Evolutionary conservation across 2,113 vertebrate genomes (phyloP).

Genomic region (Neolamprologus cancellatus): DNA sequence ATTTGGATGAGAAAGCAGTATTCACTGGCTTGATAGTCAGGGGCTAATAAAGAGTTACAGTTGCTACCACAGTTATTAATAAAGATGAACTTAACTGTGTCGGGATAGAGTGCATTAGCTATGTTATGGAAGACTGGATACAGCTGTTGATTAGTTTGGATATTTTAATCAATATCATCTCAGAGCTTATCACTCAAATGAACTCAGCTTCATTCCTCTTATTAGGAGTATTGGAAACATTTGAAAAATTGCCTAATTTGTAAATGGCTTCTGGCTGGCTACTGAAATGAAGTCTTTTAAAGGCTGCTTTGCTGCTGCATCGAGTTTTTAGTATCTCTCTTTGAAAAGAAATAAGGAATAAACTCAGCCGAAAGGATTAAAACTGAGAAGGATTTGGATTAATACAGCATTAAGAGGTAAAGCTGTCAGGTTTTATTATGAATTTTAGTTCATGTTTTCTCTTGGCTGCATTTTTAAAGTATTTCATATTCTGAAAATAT

Average conservation of each 20-base stretch:
- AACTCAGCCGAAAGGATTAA: not conserved
- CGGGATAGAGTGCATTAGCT: not conserved
- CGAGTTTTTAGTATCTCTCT: not conserved
- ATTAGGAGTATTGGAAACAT: not conserved
- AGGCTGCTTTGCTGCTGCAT: not conserved
- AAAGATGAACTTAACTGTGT: not conserved
- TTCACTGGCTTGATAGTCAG: not conserved
- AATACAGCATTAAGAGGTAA: not conserved
- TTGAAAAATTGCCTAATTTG: not conserved
- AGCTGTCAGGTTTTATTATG: not conserved
- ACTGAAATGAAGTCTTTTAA: not conserved
- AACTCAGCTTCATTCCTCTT: not conserved
- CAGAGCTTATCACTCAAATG: not conserved
- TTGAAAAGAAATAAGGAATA: not conserved
- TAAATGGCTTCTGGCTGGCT: not conserved
- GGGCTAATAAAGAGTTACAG: not conserved
- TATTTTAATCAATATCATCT: conserved; percentile 22
- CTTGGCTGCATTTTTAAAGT: not conserved
- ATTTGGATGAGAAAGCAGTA: not conserved
- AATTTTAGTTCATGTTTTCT: not conserved
- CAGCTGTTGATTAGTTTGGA: not conserved
- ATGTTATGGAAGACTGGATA: not conserved
- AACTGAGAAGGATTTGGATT: not conserved
- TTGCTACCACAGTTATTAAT: not conserved
- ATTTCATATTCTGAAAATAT: not conserved